Evolutionary conservation across 2,888 invertebrate species (phyloP).

Genomic region (Lithosia quadra): DNA sequence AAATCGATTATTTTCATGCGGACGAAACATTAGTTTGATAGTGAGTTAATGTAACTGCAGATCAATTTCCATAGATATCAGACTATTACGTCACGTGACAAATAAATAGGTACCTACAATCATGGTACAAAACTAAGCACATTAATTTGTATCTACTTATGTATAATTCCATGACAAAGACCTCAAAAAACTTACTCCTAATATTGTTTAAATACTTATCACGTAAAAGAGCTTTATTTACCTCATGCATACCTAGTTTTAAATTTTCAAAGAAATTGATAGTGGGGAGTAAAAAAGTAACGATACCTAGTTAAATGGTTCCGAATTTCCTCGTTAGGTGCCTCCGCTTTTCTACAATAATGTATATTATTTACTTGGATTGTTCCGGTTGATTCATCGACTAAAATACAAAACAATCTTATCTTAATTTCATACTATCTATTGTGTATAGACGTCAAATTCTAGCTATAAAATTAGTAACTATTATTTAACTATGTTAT

Average conservation of each 20-base stretch:
- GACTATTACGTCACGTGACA: neutral
- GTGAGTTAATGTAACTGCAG: neutral
- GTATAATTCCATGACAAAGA: slow-evolving; percentile 10
- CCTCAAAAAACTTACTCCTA: too few species aligned
- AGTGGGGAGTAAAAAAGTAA: neutral
- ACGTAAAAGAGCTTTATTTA: neutral
- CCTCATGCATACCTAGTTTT: slow-evolving; percentile 6
- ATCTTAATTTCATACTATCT: slow-evolving; percentile 48
- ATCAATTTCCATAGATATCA: slow-evolving; percentile 1
- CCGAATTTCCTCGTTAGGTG: neutral
- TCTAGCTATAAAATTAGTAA: slow-evolving; percentile 32
- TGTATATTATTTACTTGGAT: slow-evolving; percentile 6
- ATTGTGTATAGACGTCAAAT: slow-evolving; percentile 43
- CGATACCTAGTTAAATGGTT: neutral
- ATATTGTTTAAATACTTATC: too few species aligned
- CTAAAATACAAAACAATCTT: slow-evolving; percentile 55
- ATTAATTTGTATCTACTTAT: slow-evolving; percentile 4
- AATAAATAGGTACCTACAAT: too few species aligned
- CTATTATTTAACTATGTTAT: slow-evolving; percentile 23
- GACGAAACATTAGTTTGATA: neutral
- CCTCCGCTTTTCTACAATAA: neutral
- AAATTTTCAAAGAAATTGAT: neutral
- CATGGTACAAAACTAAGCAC: too few species aligned
- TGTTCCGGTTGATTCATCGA: slow-evolving; percentile 59
- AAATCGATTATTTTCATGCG: slow-evolving; percentile 1